Percentiles rank a stretch among this genome's conserved stretches.
These are phyloP conservation scores for Austrofundulus limnaeus DNA, from an alignment of 2,113 vertebrate genomes.

Conservation along the genomic window DNA sequence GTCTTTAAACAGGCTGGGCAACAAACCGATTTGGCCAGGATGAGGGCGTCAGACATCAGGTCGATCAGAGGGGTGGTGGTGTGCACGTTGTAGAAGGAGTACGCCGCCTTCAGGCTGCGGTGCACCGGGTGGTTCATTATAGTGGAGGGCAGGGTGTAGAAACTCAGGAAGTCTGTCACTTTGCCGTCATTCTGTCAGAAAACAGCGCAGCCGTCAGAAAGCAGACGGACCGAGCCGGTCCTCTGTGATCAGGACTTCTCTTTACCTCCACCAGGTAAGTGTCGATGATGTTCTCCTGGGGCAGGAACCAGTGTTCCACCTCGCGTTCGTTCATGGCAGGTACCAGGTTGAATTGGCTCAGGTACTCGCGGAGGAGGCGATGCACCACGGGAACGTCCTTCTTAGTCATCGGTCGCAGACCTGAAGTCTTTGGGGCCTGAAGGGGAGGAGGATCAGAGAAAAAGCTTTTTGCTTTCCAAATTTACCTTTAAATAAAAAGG, in stretches of 20 bases:
- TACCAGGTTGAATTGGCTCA: slow-evolving; percentile 91
- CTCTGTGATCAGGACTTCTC: not conserved
- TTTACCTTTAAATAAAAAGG: too few relatives aligned
- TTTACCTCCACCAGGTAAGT: slow-evolving; percentile 95
- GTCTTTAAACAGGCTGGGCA: not conserved
- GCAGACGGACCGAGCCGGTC: not conserved
- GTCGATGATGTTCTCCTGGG: slow-evolving; percentile 96
- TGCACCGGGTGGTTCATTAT: slow-evolving; percentile 98
- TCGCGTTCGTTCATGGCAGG: slow-evolving; percentile 90
- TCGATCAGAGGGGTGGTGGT: slow-evolving; percentile 92
- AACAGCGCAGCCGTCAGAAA: not conserved
- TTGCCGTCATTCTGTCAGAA: slow-evolving; percentile 83
- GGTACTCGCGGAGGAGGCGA: slow-evolving; percentile 86
- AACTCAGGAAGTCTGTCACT: slow-evolving; percentile 95
- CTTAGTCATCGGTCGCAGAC: slow-evolving; percentile 90
- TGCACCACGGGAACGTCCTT: slow-evolving; percentile 89
- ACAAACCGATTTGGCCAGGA: slow-evolving; percentile 94
- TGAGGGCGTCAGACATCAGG: slow-evolving; percentile 96
- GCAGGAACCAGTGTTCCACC: slow-evolving; percentile 95
- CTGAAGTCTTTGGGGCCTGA: slow-evolving; percentile 87
- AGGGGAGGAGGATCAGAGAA: too few relatives aligned
- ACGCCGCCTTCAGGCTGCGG: slow-evolving; percentile 97
- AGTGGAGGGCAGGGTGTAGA: slow-evolving; percentile 97
- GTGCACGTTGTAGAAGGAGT: slow-evolving; percentile 99
- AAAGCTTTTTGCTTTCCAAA: too few relatives aligned